Evolutionary conservation across 2,113 vertebrate genomes (phyloP), one percentile per base, ranked within the genome.

Genomic region (Globicephala melas): DNA sequence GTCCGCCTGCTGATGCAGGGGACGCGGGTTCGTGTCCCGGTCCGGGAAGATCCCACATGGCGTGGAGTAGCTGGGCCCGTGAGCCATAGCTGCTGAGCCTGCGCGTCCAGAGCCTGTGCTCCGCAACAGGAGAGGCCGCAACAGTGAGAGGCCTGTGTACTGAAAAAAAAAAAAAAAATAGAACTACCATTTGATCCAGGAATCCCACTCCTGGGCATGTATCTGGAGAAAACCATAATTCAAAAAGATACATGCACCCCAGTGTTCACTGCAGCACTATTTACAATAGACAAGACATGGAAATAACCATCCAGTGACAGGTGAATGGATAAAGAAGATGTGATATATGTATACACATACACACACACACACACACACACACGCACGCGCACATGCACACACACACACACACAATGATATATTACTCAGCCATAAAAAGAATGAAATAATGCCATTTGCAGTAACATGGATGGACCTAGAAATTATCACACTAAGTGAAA

Each of bases 301-400:
- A 17, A 31, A 47, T 50, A 33, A 50, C 31, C 4, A 31, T 47
- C 73, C 26, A 74, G 2, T 31, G 14, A 31, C 26, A 31, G 14
- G 28, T 31, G 15, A 44, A 74, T 44, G 38, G 71, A 28, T 74
- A 74, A 28, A 74, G 25, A 74, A 44, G 55, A 55, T 55, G 55
- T 55, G 50, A 53, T 5, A 15, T 71, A 5, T 38, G 1, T 36
- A 67, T 2, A 67, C 33, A 9, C 18, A 67, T 0, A 67, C 33
- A 9, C 18, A n/a, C 9, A 20, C 18, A 67, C 1, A 67, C 33
- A 4, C 18, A n/a, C 9, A 20, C 8, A 17, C 17, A 33, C 8
- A 21, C n/a, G 11, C 11, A 5, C 5, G 21, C 13, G 2, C n/a
- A 36, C 5, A 20, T 18, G 7, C 55, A 5, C 5, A 58, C 7